Evolutionary conservation across 2,113 vertebrate species (phyloP).

Genomic region (Callaeas wilsoni): DNA sequence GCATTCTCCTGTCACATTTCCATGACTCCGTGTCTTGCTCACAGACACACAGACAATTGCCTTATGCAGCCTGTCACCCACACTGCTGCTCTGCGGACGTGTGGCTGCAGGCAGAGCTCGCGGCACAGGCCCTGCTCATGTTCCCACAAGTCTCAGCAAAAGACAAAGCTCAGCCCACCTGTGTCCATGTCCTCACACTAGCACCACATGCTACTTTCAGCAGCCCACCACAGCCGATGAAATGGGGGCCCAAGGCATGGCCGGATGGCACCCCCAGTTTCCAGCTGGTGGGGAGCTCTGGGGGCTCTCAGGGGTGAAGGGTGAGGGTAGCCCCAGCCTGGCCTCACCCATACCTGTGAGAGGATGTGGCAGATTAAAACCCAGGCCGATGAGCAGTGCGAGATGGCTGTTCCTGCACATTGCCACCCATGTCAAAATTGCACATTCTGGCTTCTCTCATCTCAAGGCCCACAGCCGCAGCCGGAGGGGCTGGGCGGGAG

Average conservation of each 20-base stretch:
- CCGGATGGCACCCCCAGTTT: background rate
- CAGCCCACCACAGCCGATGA: background rate
- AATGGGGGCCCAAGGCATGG: background rate
- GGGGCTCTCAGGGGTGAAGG: background rate
- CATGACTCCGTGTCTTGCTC: background rate
- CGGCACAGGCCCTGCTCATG: accelerated
- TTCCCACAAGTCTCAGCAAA: background rate
- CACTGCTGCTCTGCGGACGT: accelerated
- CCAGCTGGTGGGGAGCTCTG: background rate
- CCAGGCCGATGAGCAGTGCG: background rate
- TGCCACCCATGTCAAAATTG: background rate
- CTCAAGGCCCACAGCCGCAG: background rate
- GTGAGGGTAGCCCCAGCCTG: background rate
- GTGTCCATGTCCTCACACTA: background rate
- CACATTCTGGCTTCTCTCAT: background rate
- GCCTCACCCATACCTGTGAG: background rate
- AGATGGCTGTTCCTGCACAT: background rate
- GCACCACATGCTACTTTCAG: background rate
- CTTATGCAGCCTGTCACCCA: background rate
- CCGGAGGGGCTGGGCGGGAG: background rate
- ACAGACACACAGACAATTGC: background rate
- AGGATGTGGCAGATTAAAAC: background rate
- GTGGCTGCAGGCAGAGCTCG: background rate
- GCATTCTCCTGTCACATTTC: constrained; percentile 28
- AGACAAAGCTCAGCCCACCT: background rate